Conservation (phyloP, 2,888 invertebrate genomes). For the Amphiduros pacificus region DNA sequence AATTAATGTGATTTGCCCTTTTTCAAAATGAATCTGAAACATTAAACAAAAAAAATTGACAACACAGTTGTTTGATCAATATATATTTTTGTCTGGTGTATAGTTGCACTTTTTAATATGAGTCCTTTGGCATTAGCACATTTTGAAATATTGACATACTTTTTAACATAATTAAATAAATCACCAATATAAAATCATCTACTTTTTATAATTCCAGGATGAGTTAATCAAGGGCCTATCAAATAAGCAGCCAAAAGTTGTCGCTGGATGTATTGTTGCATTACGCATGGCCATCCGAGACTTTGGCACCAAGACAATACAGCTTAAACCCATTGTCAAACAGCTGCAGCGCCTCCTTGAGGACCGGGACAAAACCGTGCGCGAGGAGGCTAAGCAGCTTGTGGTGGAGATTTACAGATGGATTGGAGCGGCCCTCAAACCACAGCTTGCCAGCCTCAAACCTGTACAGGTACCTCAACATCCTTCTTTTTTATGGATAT, state of each 20-base stretch:
- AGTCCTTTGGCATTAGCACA: too few species aligned
- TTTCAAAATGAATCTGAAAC: too few species aligned
- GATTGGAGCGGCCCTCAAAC: constrained; percentile 73
- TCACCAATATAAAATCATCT: too few species aligned
- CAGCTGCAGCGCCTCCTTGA: constrained; percentile 81
- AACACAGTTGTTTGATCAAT: too few species aligned
- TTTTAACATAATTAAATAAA: too few species aligned
- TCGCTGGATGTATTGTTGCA: constrained; percentile 78
- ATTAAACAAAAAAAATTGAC: too few species aligned
- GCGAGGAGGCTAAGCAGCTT: constrained; percentile 88
- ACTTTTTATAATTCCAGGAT: constrained; percentile 63
- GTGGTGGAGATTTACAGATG: constrained; percentile 93
- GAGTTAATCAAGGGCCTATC: constrained; percentile 91
- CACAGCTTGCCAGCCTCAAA: constrained; percentile 83
- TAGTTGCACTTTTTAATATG: too few species aligned
- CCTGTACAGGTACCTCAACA: constrained; percentile 82
- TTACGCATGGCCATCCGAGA: constrained; percentile 78
- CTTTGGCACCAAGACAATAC: constrained; percentile 90
- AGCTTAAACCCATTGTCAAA: constrained; percentile 82
- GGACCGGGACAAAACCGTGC: constrained; percentile 85
- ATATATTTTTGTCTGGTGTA: too few species aligned
- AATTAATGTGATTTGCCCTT: too few species aligned
- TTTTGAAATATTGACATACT: too few species aligned
- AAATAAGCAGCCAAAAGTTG: constrained; percentile 94
- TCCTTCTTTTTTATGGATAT: too few species aligned